Conservation (phyloP, 2,888 invertebrate species). For the Mythimna ferrago region DNA sequence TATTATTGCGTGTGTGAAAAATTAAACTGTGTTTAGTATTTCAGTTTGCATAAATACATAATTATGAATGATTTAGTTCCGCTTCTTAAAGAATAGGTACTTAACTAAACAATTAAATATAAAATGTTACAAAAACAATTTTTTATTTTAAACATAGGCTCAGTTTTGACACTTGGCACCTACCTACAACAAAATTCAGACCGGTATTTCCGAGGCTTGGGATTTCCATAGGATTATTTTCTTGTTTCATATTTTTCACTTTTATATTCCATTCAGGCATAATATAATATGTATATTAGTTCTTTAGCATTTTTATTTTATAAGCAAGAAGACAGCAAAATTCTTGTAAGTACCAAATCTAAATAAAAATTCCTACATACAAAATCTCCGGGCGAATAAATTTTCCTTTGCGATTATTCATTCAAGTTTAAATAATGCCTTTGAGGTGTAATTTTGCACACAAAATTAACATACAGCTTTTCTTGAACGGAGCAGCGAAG, state of each 20-base stretch:
- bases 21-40: conserved; percentile 2
- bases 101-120: conserved; percentile 1
- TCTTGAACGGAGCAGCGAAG: conserved; percentile 47
- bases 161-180: background rate
- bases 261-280: background rate
- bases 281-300: background rate
- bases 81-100: conserved; percentile 6
- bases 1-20: conserved; percentile 25
- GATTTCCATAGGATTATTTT: background rate
- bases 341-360: background rate
- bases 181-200: background rate
- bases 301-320: background rate
- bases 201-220: background rate
- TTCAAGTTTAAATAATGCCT: conserved; percentile 52
- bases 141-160: no score
- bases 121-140: background rate
- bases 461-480: conserved; percentile 55
- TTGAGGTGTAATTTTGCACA: conserved; percentile 51
- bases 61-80: conserved; percentile 2
- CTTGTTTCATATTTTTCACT: background rate
- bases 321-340: background rate
- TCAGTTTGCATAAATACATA: conserved; percentile 1
- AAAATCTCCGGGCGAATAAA: conserved; percentile 38
- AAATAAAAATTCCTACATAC: conserved; percentile 14
- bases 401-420: conserved; percentile 48